Conservation (phyloP, 1,140 invertebrate genomes). For the Papilio machaon region DNA sequence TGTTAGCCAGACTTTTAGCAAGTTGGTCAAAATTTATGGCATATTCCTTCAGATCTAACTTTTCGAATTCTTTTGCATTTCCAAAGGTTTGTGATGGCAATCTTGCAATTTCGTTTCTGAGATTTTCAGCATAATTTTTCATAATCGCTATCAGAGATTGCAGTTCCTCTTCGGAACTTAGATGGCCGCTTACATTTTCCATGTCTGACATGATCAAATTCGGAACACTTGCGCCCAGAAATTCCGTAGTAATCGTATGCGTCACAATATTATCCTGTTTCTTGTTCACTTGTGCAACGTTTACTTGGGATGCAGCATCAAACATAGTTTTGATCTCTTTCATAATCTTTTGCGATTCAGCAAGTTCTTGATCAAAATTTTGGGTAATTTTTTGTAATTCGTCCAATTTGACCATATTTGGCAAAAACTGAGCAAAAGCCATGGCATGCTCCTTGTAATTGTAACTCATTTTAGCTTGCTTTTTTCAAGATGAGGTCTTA, state of each 20-base stretch:
- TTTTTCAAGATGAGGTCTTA: neutral
- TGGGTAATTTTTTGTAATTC: slow-evolving; percentile 67
- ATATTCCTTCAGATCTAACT: no score
- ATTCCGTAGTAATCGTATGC: no score
- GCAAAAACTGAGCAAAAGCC: no score
- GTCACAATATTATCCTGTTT: no score
- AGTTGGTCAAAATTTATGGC: no score
- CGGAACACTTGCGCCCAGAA: slow-evolving; percentile 56
- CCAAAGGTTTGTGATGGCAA: no score
- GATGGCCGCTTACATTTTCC: slow-evolving; percentile 44
- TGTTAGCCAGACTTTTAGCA: no score
- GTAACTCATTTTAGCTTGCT: slow-evolving; percentile 44
- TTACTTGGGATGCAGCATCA: slow-evolving; percentile 55
- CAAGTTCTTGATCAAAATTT: slow-evolving; percentile 65
- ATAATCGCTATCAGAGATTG: slow-evolving; percentile 62
- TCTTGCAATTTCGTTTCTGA: no score
- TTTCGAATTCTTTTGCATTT: no score
- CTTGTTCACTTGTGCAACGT: no score
- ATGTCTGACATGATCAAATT: slow-evolving; percentile 66
- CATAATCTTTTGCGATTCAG: slow-evolving; percentile 68
- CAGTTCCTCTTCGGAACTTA: slow-evolving; percentile 56
- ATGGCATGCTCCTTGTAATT: slow-evolving; percentile 45
- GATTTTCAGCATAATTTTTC: slow-evolving; percentile 63
- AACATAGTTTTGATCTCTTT: slow-evolving; percentile 65
- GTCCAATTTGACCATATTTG: slow-evolving; percentile 59